Evolutionary conservation across 2,797 vertebrate genomes (phyloP).

Genomic region (Diplodus sargus): DNA sequence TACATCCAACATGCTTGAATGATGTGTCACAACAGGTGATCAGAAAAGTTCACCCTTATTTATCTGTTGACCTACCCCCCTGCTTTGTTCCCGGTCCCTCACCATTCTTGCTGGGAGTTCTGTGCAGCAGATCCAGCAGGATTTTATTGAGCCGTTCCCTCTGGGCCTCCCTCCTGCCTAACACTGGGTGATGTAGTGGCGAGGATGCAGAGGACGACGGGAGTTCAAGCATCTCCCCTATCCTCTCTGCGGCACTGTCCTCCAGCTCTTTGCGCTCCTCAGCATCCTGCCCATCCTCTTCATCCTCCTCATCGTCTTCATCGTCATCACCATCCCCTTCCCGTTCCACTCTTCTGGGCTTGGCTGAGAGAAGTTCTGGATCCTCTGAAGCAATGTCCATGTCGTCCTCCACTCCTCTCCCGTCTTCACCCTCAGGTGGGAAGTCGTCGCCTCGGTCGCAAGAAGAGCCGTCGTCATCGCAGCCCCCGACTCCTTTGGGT

Average conservation of each 20-base stretch:
- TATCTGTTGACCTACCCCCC: conserved; percentile 72
- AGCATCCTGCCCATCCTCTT: conserved; percentile 65
- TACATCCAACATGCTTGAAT: conserved; percentile 1
- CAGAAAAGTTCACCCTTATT: conserved; percentile 36
- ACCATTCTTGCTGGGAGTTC: conserved; percentile 96
- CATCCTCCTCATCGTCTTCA: conserved; percentile 71
- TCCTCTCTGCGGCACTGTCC: conserved; percentile 81
- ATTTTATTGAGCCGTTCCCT: conserved; percentile 96
- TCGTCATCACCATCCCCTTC: conserved; percentile 74
- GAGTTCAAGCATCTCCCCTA: conserved; percentile 81
- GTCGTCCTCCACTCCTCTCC: conserved; percentile 69
- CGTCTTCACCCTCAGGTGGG: conserved; percentile 77
- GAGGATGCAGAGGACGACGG: conserved; percentile 78
- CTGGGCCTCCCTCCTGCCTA: conserved; percentile 89
- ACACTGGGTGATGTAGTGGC: conserved; percentile 80
- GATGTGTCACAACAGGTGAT: conserved; percentile 19
- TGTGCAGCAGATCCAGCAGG: conserved; percentile 92
- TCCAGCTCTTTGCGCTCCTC: conserved; percentile 75
- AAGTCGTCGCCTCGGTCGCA: conserved; percentile 81
- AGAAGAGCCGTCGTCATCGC: conserved; percentile 88
- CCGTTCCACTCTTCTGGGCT: conserved; percentile 83
- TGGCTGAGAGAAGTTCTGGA: conserved; percentile 47
- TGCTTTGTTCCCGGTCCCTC: conserved; percentile 80
- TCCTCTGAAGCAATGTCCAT: conserved; percentile 69
- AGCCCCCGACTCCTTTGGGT: conserved; percentile 85